These are phyloP conservation scores for Alca torda DNA, from an alignment of 2,797 vertebrate genomes.

Conservation along the genomic window DNA sequence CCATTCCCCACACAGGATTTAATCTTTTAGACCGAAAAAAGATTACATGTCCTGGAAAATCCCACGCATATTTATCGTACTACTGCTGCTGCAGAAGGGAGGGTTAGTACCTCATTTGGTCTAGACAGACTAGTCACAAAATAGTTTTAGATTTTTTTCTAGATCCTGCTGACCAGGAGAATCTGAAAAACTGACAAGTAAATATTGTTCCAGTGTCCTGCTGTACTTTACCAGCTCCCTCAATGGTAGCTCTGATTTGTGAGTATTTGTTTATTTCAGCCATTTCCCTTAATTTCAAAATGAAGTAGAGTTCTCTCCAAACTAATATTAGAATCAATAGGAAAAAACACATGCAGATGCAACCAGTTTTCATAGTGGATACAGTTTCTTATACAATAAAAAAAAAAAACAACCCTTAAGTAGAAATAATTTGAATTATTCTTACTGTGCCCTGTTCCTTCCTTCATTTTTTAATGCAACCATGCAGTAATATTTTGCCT, in stretches of 20 bases:
- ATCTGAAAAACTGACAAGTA: not conserved
- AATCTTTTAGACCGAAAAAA: slow-evolving; percentile 35
- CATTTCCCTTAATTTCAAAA: not conserved
- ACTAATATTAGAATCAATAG: not conserved
- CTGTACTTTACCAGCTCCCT: not conserved
- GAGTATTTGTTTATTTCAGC: not conserved
- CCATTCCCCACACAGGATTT: not conserved
- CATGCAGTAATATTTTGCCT: not conserved
- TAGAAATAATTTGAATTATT: not conserved
- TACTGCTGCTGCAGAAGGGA: not conserved
- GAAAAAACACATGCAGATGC: not conserved
- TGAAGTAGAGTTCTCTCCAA: not conserved
- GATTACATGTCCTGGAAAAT: not conserved
- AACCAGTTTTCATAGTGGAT: not conserved
- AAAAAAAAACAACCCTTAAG: not conserved
- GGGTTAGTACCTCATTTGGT: not conserved
- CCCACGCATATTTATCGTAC: not conserved
- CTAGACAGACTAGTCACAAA: not conserved
- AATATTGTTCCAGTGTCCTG: not conserved
- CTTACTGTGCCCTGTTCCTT: not conserved
- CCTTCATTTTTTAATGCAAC: not conserved
- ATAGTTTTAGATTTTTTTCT: not conserved
- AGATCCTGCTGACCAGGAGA: not conserved
- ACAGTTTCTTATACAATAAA: not conserved
- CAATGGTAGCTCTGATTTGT: not conserved